These are phyloP conservation scores for Meiosimyza decipiens DNA, from an alignment of 2,888 invertebrate genomes.

Conservation along the genomic window DNA sequence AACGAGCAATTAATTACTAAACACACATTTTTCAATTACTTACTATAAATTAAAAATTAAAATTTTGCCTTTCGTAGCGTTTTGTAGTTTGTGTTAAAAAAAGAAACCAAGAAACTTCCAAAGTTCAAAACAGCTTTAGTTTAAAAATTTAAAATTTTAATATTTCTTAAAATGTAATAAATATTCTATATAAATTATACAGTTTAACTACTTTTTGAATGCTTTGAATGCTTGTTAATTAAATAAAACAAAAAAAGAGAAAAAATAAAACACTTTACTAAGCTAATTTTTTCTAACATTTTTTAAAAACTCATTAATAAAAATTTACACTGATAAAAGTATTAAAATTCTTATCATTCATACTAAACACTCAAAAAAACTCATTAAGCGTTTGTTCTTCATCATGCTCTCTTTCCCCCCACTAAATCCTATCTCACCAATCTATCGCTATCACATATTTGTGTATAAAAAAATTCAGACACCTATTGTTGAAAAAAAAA, in stretches of 20 bases:
- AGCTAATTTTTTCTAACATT: slow-evolving; percentile 27
- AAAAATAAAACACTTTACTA: slow-evolving; percentile 17
- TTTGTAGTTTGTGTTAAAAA: slow-evolving; percentile 26
- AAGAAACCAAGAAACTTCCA: neutral
- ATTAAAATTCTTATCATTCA: too few species aligned
- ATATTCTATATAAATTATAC: slow-evolving; percentile 25
- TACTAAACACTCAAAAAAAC: slow-evolving; percentile 25
- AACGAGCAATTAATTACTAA: too few species aligned
- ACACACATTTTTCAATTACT: too few species aligned
- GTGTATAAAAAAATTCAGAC: too few species aligned
- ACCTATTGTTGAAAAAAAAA: slow-evolving; percentile 14
- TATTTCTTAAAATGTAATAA: slow-evolving; percentile 23
- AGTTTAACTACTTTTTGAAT: slow-evolving; percentile 44
- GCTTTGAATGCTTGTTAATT: slow-evolving; percentile 48
- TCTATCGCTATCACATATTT: too few species aligned
- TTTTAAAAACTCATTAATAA: slow-evolving; percentile 21
- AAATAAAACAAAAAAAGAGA: slow-evolving; percentile 26
- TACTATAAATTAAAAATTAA: too few species aligned
- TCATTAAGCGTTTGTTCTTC: slow-evolving; percentile 50
- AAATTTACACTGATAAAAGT: neutral
- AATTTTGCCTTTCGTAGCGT: slow-evolving; percentile 25
- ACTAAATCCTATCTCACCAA: slow-evolving; percentile 39
- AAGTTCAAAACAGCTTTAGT: slow-evolving; percentile 22
- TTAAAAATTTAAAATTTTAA: neutral
- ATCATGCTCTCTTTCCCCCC: slow-evolving; percentile 45